Percentiles rank a stretch among this genome's conserved stretches.
Evolutionary conservation across 2,113 vertebrate species (phyloP).

Genomic region (Pseudonaja textilis): DNA sequence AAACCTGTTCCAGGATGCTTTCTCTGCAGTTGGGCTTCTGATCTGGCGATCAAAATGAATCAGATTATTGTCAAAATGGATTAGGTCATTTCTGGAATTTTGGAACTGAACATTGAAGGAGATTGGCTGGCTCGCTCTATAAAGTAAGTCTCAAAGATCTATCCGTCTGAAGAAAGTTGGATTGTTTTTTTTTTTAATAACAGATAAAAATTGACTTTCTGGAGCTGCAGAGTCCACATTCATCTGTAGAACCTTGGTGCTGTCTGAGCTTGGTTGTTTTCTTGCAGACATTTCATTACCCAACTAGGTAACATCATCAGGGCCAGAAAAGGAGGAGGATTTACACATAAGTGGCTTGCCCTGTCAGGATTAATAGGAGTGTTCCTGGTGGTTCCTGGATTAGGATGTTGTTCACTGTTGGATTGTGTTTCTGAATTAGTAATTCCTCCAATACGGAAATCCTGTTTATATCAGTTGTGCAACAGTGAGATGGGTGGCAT

Average conservation of each 20-base stretch:
- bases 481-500: no score
- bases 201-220: not conserved
- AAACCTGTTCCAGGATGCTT: not conserved
- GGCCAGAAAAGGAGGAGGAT: no score
- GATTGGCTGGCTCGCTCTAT: not conserved
- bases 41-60: not conserved
- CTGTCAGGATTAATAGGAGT: no score
- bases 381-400: no score
- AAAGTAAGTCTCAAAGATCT: not conserved
- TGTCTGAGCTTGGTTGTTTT: no score
- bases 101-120: not conserved
- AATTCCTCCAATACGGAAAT: not conserved
- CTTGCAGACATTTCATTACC: no score
- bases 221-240: not conserved
- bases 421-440: no score
- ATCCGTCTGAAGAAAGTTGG: not conserved
- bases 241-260: not conserved
- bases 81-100: not conserved
- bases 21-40: not conserved
- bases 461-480: not conserved
- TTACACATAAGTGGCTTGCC: no score
- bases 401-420: no score
- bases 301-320: no score
- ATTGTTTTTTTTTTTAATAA: not conserved
- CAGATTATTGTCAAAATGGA: not conserved